Percentiles rank a stretch among this genome's conserved stretches.
phyloP scores from a whole-genome alignment of 1,140 invertebrate genomes.

The Diprion similis region DNA sequence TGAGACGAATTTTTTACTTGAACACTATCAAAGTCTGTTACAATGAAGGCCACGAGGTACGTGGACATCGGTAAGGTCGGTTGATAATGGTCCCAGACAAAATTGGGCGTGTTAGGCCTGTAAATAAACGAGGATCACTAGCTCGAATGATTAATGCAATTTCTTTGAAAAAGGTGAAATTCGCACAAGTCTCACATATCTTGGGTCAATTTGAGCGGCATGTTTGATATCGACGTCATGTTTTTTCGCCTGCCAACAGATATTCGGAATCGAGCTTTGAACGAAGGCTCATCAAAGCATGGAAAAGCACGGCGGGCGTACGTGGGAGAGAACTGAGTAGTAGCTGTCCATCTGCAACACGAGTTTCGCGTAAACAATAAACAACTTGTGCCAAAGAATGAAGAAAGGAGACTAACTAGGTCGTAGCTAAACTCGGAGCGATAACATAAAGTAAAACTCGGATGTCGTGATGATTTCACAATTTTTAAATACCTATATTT shows the following conservation, averaged over 20 bases:
- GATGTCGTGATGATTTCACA: too few relatives aligned
- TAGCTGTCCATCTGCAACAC: conserved; percentile 65
- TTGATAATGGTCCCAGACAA: conserved; percentile 72
- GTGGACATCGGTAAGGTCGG: conserved; percentile 83
- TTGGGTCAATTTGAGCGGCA: conserved; percentile 55
- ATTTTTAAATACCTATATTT: too few relatives aligned
- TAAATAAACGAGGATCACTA: conserved; percentile 11
- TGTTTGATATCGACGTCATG: conserved; percentile 58
- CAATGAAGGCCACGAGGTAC: conserved; percentile 82
- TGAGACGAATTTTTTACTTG: conserved; percentile 32
- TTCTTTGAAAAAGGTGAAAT: too few relatives aligned
- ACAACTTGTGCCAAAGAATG: too few relatives aligned
- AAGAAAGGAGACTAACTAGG: too few relatives aligned
- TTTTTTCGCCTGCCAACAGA: conserved; percentile 62
- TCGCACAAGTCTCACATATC: conserved; percentile 59
- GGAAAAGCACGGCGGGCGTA: conserved; percentile 83
- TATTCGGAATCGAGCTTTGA: conserved; percentile 78
- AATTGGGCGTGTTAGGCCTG: conserved; percentile 51
- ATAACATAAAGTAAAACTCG: too few relatives aligned
- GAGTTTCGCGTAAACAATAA: background rate
- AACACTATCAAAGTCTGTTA: conserved; percentile 72
- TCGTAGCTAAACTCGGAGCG: too few relatives aligned
- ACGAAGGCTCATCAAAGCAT: conserved; percentile 85
- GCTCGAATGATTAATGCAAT: too few relatives aligned
- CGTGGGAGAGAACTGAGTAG: conserved; percentile 82